These are phyloP conservation scores for Oxytorus armatus DNA, from an alignment of 2,888 invertebrate species.

Conservation along the genomic window DNA sequence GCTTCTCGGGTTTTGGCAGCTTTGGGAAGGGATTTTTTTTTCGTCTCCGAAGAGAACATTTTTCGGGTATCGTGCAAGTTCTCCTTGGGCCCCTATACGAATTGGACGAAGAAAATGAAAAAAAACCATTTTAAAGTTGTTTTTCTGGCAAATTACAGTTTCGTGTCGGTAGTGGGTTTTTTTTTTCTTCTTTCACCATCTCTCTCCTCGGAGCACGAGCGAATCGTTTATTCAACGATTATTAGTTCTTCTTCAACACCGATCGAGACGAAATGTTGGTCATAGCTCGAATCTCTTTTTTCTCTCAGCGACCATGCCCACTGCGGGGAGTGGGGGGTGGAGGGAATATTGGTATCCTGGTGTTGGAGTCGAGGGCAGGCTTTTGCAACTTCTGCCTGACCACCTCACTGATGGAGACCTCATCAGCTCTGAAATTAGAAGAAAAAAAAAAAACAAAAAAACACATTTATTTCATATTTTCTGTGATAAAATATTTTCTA, in stretches of 20 bases:
- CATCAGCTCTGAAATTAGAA: slow-evolving; percentile 85
- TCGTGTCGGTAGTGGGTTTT: slow-evolving; percentile 22
- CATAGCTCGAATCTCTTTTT: slow-evolving; percentile 89
- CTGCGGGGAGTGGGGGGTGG: slow-evolving; percentile 85
- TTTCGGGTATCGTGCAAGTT: too few relatives aligned
- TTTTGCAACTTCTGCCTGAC: slow-evolving; percentile 83
- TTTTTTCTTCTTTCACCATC: slow-evolving; percentile 19
- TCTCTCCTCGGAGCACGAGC: too few relatives aligned
- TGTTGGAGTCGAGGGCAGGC: slow-evolving; percentile 83
- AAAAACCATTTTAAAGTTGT: not conserved
- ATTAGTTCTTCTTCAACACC: slow-evolving; percentile 54
- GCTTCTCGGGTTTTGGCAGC: too few relatives aligned
- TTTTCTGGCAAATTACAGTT: slow-evolving; percentile 7
- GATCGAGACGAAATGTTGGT: slow-evolving; percentile 62
- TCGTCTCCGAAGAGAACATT: too few relatives aligned
- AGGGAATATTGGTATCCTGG: slow-evolving; percentile 79
- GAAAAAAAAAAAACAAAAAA: not conserved
- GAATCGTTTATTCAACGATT: slow-evolving; percentile 1
- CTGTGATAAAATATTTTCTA: too few relatives aligned
- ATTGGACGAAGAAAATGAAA: too few relatives aligned
- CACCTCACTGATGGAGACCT: slow-evolving; percentile 85
- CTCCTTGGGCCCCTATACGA: too few relatives aligned
- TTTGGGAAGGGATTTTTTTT: too few relatives aligned
- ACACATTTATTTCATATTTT: too few relatives aligned
- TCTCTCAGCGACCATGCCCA: slow-evolving; percentile 91